Evolutionary conservation across 2,888 invertebrate genomes (phyloP), one percentile per base, ranked within the genome.

Genomic region (Heteropelma amictum): DNA sequence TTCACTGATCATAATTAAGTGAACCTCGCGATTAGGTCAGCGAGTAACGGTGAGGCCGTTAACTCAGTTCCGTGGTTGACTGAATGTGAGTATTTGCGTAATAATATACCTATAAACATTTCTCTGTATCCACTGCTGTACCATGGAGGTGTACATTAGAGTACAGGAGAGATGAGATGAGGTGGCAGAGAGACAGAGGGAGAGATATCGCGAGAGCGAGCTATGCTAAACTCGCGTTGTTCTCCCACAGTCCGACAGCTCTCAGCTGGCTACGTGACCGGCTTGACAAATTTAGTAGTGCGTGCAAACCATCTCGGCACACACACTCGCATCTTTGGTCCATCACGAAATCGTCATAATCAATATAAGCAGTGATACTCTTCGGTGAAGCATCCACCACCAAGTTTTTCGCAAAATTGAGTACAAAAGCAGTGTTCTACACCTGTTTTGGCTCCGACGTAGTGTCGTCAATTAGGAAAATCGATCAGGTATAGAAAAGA

Each of bases 241-340:
- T 49, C 67, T 58, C 53, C 76, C 54, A 65, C 60, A 65, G 64
- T 56, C 72, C 60, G 76, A 73, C 69, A 76, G 76, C 65, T 61
- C 69, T 56, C 69, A 72, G 69, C 65, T 23, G 69, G 54, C 69
- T 69, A 70, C 69, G 76, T 70, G 72, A 76, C 65, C 76, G 61
- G 63, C 68, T 71, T 76, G 76, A 71, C 72, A 76, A 76, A 76
- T 68, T 56, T 72, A 76, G 58, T 51, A 53, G 40, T 68, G 76
- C 76, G 71, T 71, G 58, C 63, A 58, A 63, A 21, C 49, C 42
- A 19, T 10, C 56, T 56, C 61, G 38, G 42, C 33, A 40, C 38
- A 53, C 45, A 61, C 65, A 33, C 56, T 30, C 23, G 51, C 58
- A 21, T 58, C 51, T 72, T 58, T 64, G 60, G 35, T 47, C 45